phyloP scores from a whole-genome alignment of 2,888 invertebrate species.

The Coelopa pilipes region DNA sequence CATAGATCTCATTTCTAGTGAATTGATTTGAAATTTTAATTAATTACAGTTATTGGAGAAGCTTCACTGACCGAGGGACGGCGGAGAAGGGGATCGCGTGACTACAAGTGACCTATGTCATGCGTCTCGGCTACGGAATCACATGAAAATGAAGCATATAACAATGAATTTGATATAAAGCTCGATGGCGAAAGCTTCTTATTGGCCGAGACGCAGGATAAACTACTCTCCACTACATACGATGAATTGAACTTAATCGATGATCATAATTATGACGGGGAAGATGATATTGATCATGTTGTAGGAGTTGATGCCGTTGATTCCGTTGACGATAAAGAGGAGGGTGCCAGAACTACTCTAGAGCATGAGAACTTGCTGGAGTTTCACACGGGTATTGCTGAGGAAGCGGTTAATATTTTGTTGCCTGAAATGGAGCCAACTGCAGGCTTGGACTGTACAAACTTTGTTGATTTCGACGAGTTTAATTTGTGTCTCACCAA shows the following conservation, averaged over 20 bases:
- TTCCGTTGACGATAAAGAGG: constrained; percentile 3
- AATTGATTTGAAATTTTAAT: background rate
- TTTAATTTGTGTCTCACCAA: constrained; percentile 61
- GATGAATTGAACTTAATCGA: constrained; percentile 35
- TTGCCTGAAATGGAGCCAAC: constrained; percentile 54
- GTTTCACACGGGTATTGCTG: constrained; percentile 47
- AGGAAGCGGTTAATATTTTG: constrained; percentile 54
- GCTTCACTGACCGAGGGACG: constrained; percentile 62
- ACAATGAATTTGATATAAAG: constrained; percentile 48
- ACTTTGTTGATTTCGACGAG: constrained; percentile 61
- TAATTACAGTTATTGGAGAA: constrained; percentile 60
- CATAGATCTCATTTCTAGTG: background rate
- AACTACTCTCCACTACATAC: constrained; percentile 37
- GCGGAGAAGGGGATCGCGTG: constrained; percentile 76
- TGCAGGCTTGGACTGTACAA: constrained; percentile 53
- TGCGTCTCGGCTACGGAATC: constrained; percentile 66
- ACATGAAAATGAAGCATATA: constrained; percentile 48
- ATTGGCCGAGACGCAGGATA: constrained; percentile 60
- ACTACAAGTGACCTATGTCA: constrained; percentile 79
- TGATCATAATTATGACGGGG: constrained; percentile 37
- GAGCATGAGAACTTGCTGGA: constrained; percentile 49
- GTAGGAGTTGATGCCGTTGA: background rate
- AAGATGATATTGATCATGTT: constrained; percentile 22
- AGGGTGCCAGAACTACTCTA: constrained; percentile 4
- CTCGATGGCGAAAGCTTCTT: constrained; percentile 46